A percentile compares a stretch with the other conserved stretches of the same genome.
Evolutionary conservation across 2,113 vertebrate species (phyloP).

Genomic region (Probosciger aterrimus): DNA sequence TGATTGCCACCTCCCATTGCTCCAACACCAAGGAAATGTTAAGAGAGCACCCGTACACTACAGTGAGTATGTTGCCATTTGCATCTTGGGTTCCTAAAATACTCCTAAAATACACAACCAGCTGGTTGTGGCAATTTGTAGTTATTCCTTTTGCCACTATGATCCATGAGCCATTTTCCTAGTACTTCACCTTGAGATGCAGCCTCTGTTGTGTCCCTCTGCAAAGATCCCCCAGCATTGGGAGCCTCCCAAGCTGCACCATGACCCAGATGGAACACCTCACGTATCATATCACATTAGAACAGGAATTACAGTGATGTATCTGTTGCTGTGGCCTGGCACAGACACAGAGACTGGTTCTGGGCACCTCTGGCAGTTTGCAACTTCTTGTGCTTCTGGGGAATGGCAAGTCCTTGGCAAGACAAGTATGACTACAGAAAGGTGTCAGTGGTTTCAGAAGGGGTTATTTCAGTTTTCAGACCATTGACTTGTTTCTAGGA

Average conservation of each 20-base stretch:
- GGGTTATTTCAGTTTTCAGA: neutral
- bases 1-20: neutral
- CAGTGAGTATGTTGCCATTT: rapidly evolving
- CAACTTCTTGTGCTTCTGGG: neutral
- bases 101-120: neutral
- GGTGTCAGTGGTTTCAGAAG: neutral
- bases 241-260: neutral
- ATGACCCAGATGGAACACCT: neutral
- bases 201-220: neutral
- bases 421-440: neutral
- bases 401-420: neutral
- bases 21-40: neutral
- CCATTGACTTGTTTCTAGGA: neutral
- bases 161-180: neutral
- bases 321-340: neutral
- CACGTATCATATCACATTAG: neutral
- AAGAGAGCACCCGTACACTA: neutral
- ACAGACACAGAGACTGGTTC: neutral
- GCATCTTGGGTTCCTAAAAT: neutral
- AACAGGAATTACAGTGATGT: neutral
- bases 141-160: neutral
- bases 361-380: neutral
- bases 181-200: neutral
- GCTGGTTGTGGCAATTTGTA: neutral
- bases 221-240: neutral